Percentiles rank a stretch among this genome's conserved stretches.
These are phyloP conservation scores for Cephalopterus ornatus DNA, from an alignment of 2,113 vertebrate species.

Conservation along the genomic window DNA sequence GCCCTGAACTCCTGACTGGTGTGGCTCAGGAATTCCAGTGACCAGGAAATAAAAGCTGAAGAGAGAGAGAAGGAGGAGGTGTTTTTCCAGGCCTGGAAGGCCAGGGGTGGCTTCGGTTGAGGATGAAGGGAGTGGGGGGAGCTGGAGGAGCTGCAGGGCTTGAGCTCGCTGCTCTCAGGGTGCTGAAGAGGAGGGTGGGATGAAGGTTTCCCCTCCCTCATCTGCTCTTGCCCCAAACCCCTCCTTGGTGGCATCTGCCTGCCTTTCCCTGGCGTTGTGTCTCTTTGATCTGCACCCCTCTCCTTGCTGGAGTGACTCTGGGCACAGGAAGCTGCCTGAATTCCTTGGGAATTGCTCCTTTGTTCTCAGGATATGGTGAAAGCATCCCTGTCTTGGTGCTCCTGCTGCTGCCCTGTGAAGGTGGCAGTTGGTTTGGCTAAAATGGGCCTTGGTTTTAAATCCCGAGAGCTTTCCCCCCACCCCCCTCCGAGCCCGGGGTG, in stretches of 20 bases:
- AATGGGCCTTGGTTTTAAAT: neutral
- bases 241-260: neutral
- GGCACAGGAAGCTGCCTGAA: fast-evolving
- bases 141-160: neutral
- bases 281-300: neutral
- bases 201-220: neutral
- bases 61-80: neutral
- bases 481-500: fast-evolving
- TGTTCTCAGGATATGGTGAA: neutral
- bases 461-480: no score
- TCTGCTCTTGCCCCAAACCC: neutral
- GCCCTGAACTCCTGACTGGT: neutral
- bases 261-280: neutral
- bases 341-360: neutral
- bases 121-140: neutral
- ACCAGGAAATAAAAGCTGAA: neutral
- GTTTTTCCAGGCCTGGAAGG: neutral
- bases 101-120: neutral
- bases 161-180: neutral
- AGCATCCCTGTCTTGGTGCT: neutral
- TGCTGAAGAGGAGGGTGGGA: neutral
- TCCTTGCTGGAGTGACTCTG: neutral
- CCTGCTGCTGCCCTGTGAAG: neutral
- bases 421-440: neutral
- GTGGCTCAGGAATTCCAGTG: neutral